phyloP scores from a whole-genome alignment of 1,140 invertebrate species.

The Mizuhopecten yessoensis region DNA sequence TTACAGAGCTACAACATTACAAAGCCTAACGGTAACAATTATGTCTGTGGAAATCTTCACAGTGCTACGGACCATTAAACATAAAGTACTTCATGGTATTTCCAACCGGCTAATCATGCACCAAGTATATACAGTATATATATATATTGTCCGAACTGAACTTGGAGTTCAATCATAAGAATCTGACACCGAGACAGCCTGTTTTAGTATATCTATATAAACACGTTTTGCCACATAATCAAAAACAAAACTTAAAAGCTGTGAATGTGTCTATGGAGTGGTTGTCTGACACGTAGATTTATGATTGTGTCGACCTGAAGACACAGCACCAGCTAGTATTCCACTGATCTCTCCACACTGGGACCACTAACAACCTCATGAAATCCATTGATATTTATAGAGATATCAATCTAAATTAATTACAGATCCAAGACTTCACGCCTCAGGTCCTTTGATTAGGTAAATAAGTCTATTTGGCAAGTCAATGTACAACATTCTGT shows the following conservation, averaged over 20 bases:
- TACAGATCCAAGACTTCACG: not conserved
- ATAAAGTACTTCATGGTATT: not conserved
- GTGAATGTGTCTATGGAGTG: not conserved
- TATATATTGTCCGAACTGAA: not conserved
- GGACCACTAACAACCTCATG: not conserved
- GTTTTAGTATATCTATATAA: not conserved
- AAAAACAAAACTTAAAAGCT: slow-evolving; percentile 13
- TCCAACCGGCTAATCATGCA: not conserved
- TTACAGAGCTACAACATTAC: not conserved
- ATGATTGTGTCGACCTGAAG: not conserved
- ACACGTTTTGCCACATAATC: slow-evolving; percentile 37
- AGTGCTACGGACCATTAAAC: not conserved
- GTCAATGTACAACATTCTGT: not conserved
- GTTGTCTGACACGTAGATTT: not conserved
- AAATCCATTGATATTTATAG: slow-evolving; percentile 25
- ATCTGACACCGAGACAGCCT: not conserved
- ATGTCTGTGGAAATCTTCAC: not conserved
- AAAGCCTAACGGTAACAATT: not conserved
- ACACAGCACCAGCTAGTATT: not conserved
- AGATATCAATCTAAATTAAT: slow-evolving; percentile 36
- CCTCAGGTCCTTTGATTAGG: not conserved
- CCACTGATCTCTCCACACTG: not conserved
- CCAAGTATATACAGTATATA: no score
- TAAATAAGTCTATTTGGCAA: not conserved
- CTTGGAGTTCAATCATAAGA: not conserved